These are phyloP conservation scores for Channa argus DNA, from an alignment of 2,113 vertebrate species.

Conservation along the genomic window DNA sequence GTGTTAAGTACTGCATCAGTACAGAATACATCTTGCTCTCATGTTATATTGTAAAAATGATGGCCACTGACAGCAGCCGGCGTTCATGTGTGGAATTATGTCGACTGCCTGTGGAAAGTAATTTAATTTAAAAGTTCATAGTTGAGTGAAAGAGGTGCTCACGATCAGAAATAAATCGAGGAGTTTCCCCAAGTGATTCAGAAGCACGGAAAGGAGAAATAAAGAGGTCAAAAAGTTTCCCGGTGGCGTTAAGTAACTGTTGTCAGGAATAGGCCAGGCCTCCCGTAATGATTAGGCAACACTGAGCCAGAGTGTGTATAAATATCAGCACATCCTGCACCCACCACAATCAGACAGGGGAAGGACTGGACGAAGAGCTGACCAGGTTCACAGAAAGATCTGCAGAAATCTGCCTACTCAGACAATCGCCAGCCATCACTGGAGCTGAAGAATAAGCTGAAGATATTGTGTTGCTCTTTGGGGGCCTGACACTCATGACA, in stretches of 20 bases:
- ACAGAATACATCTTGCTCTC: conserved; percentile 23
- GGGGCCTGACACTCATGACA: conserved; percentile 65
- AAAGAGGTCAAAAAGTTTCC: conserved; percentile 65
- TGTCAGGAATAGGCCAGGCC: conserved; percentile 70
- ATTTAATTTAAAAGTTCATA: conserved; percentile 42
- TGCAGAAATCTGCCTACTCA: conserved; percentile 38
- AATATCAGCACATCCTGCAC: conserved; percentile 51
- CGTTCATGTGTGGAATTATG: conserved; percentile 57
- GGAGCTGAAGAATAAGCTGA: conserved; percentile 50
- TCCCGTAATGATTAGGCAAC: conserved; percentile 67
- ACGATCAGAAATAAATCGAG: conserved; percentile 42
- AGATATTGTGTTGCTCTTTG: conserved; percentile 41
- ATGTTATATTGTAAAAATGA: conserved; percentile 19
- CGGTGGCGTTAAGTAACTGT: conserved; percentile 67
- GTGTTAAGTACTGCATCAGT: background rate
- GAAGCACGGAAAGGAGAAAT: conserved; percentile 28
- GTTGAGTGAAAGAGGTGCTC: conserved; percentile 20
- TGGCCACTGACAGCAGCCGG: background rate
- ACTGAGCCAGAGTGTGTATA: conserved; percentile 60
- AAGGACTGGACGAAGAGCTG: conserved; percentile 22
- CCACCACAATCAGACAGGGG: conserved; percentile 29
- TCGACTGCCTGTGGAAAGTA: conserved; percentile 36
- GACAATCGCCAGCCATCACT: conserved; percentile 48
- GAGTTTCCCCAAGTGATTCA: conserved; percentile 38
- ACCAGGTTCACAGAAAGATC: conserved; percentile 41